A percentile compares a stretch with the other conserved stretches of the same genome.
Evolutionary conservation across 2,113 vertebrate species (phyloP).

Genomic region (Tachysurus fulvidraco): DNA sequence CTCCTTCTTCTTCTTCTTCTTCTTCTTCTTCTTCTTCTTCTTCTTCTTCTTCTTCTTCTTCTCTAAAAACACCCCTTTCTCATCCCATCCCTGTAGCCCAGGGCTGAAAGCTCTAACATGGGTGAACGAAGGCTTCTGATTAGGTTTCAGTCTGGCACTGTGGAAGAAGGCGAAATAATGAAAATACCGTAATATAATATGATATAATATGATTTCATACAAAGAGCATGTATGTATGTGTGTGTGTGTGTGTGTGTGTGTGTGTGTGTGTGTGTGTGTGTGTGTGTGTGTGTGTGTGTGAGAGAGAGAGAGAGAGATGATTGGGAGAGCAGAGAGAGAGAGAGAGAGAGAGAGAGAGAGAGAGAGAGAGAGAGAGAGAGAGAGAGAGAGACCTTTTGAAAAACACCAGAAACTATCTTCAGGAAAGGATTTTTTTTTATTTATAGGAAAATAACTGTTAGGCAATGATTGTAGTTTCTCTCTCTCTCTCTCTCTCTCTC

Average conservation of each 20-base stretch:
- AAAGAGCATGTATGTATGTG: constrained; percentile 15
- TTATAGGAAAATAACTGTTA: background rate
- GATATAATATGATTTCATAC: constrained; percentile 44
- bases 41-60: background rate
- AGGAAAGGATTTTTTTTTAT: background rate
- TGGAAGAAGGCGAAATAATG: constrained; percentile 39
- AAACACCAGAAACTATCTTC: background rate
- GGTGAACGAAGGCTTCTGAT: constrained; percentile 45
- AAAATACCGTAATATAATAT: constrained; percentile 48
- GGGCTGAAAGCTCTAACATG: constrained; percentile 21
- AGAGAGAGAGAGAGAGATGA: background rate
- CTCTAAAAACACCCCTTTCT: constrained; percentile 5
- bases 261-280: background rate
- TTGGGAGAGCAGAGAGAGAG: background rate
- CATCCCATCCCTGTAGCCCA: constrained; percentile 20
- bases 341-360: background rate
- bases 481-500: background rate
- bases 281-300: background rate
- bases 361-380: background rate
- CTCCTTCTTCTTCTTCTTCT: constrained; percentile 2
- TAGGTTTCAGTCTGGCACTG: constrained; percentile 39
- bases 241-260: background rate
- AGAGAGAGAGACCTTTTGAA: background rate
- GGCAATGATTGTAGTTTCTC: background rate
- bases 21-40: background rate